Conservation (phyloP, 2,113 vertebrate species). For the Lagopus leucura region DNA sequence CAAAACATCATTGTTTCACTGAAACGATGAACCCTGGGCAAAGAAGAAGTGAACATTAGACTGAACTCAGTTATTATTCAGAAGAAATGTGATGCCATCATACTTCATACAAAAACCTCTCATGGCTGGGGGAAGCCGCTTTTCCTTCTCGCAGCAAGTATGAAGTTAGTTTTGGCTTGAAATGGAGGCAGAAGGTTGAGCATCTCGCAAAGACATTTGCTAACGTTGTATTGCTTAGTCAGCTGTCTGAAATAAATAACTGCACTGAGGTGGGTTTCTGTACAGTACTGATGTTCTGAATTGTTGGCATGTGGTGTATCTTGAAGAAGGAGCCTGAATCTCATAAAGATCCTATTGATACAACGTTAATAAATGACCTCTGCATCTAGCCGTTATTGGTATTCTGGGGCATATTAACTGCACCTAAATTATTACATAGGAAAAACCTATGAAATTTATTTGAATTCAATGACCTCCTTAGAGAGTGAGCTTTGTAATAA, state of each 20-base stretch:
- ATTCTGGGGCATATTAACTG: constrained; percentile 69
- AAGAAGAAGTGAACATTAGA: background rate
- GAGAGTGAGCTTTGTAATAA: constrained; percentile 44
- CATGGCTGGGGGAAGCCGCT: background rate
- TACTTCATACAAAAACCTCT: constrained; percentile 34
- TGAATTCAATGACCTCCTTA: constrained; percentile 66
- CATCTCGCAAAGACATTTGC: constrained; percentile 51
- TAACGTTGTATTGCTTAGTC: background rate
- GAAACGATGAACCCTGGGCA: background rate
- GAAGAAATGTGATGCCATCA: constrained; percentile 41
- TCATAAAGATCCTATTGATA: constrained; percentile 73
- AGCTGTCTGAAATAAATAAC: constrained; percentile 45
- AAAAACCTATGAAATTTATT: constrained; percentile 69
- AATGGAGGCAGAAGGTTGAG: constrained; percentile 23
- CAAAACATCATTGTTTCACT: background rate
- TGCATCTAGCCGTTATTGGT: constrained; percentile 58
- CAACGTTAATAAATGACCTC: constrained; percentile 65
- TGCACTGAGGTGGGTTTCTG: constrained; percentile 27
- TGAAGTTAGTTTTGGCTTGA: constrained; percentile 67
- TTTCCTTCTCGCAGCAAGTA: constrained; percentile 37
- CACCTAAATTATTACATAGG: constrained; percentile 70
- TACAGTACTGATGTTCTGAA: background rate
- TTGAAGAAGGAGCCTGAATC: constrained; percentile 43
- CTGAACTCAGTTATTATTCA: background rate
- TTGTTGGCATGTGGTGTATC: constrained; percentile 36